Conservation (phyloP, 2,113 vertebrate species). For the Sclerurus mexicanus region DNA sequence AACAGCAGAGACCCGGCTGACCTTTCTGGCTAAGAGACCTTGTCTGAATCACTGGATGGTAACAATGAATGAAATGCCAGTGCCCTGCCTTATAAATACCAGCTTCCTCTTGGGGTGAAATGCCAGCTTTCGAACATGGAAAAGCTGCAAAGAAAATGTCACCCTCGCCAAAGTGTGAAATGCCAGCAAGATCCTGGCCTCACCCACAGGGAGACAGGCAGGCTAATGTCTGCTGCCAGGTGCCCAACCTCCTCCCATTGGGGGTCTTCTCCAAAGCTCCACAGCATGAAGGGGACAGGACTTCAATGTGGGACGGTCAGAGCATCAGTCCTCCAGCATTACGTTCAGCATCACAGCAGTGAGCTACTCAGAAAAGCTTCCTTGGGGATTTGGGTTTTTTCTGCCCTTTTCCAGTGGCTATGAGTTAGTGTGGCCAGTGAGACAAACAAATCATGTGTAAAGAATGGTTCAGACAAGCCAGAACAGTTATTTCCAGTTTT, state of each 20-base stretch:
- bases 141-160: conserved; percentile 63
- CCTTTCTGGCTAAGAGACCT: conserved; percentile 61
- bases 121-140: conserved; percentile 33
- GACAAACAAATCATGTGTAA: background rate
- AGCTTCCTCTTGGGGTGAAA: conserved; percentile 61
- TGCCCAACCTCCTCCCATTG: fast-evolving
- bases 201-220: background rate
- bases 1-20: conserved; percentile 41
- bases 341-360: background rate
- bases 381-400: background rate
- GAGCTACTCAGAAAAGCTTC: background rate
- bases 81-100: conserved; percentile 61
- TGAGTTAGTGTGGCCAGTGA: background rate
- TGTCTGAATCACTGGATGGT: conserved; percentile 65
- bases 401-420: background rate
- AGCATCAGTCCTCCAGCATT: background rate
- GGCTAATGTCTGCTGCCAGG: background rate
- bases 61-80: conserved; percentile 72
- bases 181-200: background rate
- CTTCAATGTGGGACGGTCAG: background rate
- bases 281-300: background rate
- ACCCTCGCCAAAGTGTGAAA: conserved; percentile 57
- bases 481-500: conserved; percentile 3
- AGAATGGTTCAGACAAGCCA: background rate
- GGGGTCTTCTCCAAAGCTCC: background rate